A percentile compares a stretch with the other conserved stretches of the same genome.
These are phyloP conservation scores for Triplophysa bombifrons DNA, from an alignment of 2,797 vertebrate species.

Conservation along the genomic window DNA sequence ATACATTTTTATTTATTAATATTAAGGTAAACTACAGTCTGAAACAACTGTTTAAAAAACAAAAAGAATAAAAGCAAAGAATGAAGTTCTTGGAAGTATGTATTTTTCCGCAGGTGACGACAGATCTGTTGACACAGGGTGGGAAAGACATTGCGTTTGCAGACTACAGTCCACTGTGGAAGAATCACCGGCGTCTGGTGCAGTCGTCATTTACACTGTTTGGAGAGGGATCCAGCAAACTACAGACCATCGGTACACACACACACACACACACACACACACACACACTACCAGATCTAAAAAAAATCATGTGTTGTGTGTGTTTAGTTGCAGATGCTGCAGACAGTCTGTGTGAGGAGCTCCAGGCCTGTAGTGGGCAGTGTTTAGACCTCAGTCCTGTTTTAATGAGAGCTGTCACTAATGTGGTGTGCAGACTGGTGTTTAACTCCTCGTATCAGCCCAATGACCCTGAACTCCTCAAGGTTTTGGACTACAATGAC, in stretches of 20 bases:
- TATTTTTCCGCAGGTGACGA: slow-evolving; percentile 70
- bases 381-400: slow-evolving; percentile 68
- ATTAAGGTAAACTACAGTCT: too few relatives aligned
- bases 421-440: slow-evolving; percentile 78
- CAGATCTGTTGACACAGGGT: slow-evolving; percentile 74
- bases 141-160: slow-evolving; percentile 81
- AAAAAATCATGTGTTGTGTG: neutral
- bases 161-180: slow-evolving; percentile 76
- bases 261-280: neutral
- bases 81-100: too few relatives aligned
- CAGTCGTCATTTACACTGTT: slow-evolving; percentile 76
- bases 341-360: slow-evolving; percentile 68
- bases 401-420: slow-evolving; percentile 75
- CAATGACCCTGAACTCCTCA: slow-evolving; percentile 70
- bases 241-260: slow-evolving; percentile 76
- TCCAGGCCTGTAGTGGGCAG: slow-evolving; percentile 54
- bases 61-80: too few relatives aligned
- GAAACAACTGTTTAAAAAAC: too few relatives aligned
- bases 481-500: slow-evolving; percentile 76
- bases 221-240: slow-evolving; percentile 72
- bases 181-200: slow-evolving; percentile 74
- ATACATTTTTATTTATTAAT: too few relatives aligned
- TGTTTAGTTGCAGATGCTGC: slow-evolving; percentile 72
- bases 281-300: neutral
- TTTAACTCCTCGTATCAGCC: slow-evolving; percentile 72